phyloP scores from a whole-genome alignment of 2,113 vertebrate genomes.

The Verasper variegatus region DNA sequence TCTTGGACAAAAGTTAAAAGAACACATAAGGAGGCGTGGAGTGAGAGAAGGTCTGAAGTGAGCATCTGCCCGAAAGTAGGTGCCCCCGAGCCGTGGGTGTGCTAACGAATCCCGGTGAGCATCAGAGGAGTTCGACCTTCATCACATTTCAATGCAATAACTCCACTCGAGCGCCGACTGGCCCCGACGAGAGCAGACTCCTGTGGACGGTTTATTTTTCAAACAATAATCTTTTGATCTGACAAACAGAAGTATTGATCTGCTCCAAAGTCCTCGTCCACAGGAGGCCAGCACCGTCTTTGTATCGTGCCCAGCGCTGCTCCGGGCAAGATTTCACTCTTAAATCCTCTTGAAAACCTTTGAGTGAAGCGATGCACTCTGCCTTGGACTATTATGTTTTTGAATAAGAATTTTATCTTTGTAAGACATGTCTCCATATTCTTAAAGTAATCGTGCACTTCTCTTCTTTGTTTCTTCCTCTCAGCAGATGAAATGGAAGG shows the following conservation, averaged over 20 bases:
- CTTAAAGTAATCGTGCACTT: background rate
- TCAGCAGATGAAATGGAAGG: conserved; percentile 24
- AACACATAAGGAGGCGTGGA: background rate
- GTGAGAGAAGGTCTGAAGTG: background rate
- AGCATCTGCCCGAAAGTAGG: background rate
- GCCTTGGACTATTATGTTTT: background rate
- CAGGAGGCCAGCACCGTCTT: conserved; percentile 49
- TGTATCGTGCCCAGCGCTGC: conserved; percentile 43
- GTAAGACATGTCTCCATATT: background rate
- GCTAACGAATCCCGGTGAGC: background rate
- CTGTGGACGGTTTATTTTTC: conserved; percentile 40
- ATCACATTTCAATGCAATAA: conserved; percentile 21
- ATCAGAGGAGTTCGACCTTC: conserved; percentile 52
- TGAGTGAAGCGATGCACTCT: background rate
- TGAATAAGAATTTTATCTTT: background rate
- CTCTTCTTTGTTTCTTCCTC: background rate
- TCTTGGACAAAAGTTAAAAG: conserved; percentile 39
- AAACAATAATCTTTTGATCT: conserved; percentile 53
- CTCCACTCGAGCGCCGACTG: conserved; percentile 19
- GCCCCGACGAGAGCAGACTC: conserved; percentile 6
- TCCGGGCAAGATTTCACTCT: conserved; percentile 31
- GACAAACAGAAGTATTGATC: conserved; percentile 65
- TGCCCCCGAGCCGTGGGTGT: conserved; percentile 33
- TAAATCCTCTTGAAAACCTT: conserved; percentile 19
- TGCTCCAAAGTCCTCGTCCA: conserved; percentile 27